Evolutionary conservation across 1,140 invertebrate species (phyloP).

Genomic region (Cyrtorhinus lividipennis): DNA sequence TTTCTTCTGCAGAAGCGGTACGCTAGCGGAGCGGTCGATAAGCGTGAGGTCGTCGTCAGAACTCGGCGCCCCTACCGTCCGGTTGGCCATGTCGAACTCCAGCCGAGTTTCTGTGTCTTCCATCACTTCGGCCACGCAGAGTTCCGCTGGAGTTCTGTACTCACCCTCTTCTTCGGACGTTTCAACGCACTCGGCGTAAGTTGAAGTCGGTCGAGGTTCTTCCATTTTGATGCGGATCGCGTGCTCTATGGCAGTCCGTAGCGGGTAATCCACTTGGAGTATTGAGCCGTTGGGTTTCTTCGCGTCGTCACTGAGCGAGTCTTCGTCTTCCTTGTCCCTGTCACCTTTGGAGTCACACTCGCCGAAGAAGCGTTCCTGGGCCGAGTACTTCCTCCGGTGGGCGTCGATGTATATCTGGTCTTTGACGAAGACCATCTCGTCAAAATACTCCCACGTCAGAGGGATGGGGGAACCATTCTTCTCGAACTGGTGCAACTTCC

Average conservation of each 20-base stretch:
- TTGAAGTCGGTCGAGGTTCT: not conserved
- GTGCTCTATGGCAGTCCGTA: not conserved
- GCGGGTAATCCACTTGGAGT: not conserved
- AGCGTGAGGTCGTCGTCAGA: not conserved
- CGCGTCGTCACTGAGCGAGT: not conserved
- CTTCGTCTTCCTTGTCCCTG: not conserved
- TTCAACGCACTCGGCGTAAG: not conserved
- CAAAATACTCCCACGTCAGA: conserved; percentile 4
- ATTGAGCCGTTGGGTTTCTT: not conserved
- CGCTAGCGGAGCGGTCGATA: not conserved
- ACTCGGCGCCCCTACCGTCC: not conserved
- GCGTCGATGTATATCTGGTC: conserved; percentile 8
- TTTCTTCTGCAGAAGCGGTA: not conserved
- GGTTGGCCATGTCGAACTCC: not conserved
- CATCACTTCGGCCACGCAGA: not conserved
- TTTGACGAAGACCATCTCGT: conserved; percentile 8
- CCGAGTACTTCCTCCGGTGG: not conserved
- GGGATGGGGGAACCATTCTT: not conserved
- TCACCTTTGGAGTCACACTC: not conserved
- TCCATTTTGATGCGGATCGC: not conserved
- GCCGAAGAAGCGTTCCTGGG: not conserved
- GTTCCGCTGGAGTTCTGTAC: not conserved
- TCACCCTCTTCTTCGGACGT: not conserved
- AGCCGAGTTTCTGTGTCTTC: not conserved
- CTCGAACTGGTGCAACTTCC: not conserved